Evolutionary conservation across 2,888 invertebrate species (phyloP).

Genomic region (Nomada lathburiana): DNA sequence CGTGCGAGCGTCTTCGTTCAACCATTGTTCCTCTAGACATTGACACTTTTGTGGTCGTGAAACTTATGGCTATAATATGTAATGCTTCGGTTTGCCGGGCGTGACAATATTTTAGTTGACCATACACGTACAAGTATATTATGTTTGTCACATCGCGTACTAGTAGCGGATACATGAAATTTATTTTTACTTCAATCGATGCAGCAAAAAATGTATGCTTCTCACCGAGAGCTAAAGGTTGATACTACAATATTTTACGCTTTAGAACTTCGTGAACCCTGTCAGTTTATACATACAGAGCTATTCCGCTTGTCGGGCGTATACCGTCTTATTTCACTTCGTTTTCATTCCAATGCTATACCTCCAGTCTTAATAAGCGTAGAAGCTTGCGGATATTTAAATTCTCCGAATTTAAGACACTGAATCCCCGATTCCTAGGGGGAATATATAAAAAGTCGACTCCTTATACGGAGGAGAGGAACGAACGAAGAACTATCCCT

Average conservation of each 20-base stretch:
- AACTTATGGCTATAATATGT: too few relatives aligned
- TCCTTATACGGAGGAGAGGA: neutral
- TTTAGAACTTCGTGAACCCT: neutral
- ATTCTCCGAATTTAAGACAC: conserved; percentile 19
- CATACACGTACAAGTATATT: too few relatives aligned
- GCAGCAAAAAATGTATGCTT: too few relatives aligned
- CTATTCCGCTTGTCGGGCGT: conserved; percentile 1
- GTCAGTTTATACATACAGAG: neutral
- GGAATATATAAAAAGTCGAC: conserved; percentile 1
- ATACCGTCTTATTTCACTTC: neutral
- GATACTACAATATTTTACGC: too few relatives aligned
- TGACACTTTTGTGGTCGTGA: neutral
- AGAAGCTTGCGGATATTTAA: neutral
- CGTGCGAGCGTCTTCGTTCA: neutral
- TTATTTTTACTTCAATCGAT: too few relatives aligned
- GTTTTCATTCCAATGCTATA: too few relatives aligned
- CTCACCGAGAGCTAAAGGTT: too few relatives aligned
- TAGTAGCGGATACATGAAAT: too few relatives aligned
- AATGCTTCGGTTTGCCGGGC: too few relatives aligned
- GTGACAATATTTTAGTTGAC: too few relatives aligned
- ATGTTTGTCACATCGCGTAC: too few relatives aligned
- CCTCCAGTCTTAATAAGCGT: too few relatives aligned
- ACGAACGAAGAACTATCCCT: neutral
- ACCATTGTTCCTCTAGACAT: neutral
- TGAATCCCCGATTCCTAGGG: neutral